Conservation (phyloP, 2,888 invertebrate species). For the Tenthredo scrophulariae region DNA sequence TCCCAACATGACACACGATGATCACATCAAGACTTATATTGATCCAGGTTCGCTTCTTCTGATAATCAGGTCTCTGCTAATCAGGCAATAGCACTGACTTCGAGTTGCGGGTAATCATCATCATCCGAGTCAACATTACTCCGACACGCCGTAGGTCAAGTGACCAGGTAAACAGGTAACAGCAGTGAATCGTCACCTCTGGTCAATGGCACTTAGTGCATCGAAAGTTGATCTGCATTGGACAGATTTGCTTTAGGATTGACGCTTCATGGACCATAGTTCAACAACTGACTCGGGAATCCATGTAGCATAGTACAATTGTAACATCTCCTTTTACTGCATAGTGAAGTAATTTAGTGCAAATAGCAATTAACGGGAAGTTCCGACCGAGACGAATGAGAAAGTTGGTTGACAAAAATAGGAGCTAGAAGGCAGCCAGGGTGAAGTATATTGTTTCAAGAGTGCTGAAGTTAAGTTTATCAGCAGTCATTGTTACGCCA, state of each 20-base stretch:
- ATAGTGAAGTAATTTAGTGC: not conserved
- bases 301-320: not conserved
- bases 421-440: not conserved
- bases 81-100: not conserved
- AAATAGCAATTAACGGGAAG: not conserved
- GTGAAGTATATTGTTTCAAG: not conserved
- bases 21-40: not conserved
- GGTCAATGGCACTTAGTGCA: not conserved
- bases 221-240: not conserved
- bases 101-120: not conserved
- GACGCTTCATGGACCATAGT: not conserved
- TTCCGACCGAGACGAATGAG: not conserved
- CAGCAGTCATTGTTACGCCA: not conserved
- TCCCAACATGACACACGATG: not conserved
- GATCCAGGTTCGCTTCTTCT: not conserved
- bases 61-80: not conserved
- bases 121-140: not conserved
- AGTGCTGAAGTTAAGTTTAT: slow-evolving; percentile 4
- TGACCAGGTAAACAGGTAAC: not conserved
- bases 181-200: too few relatives aligned
- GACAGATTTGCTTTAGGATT: not conserved
- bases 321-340: not conserved
- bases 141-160: not conserved
- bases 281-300: not conserved
- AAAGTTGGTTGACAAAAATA: not conserved